Evolutionary conservation across 1,140 invertebrate species (phyloP), one percentile per base, ranked within the genome.

Genomic region (Drosophila burlai): DNA sequence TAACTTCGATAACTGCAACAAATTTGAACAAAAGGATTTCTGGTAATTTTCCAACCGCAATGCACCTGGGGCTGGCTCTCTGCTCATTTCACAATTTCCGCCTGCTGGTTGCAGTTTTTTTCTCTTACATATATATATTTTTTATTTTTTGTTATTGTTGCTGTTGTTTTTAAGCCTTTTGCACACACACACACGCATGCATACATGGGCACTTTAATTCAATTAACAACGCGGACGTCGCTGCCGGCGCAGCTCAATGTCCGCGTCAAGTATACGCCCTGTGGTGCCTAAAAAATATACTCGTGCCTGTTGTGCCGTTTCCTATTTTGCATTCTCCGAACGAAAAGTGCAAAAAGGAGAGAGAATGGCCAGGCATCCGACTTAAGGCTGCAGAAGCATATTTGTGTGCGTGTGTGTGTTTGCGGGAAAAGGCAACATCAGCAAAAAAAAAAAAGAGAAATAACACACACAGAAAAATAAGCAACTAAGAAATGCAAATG

Each of bases 401-500:
- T 52, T 18, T 52, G 61, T 45, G 57, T 78, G 10, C 29, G 36
- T 68, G 36, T 69, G 38, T 54, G 15, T 43, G 71, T 49, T 21
- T 61, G 46, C 29, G 49, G 63, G 67, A 45, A 84, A 89, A 89
- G 84, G 85, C 78, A 81, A 84, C 69, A 81, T 89, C 81, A 84
- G 81, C 84, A 72, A 64, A 85, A n/a, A n/a, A n/a, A n/a, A n/a
- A 24, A 38, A 26, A 15, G 54, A 74, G 38, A 78, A 61, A 71
- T 47, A 76, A 49, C 54, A 58, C 59, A 86, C 82, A 79, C 59
- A 83, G 63, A 82, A 47, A 81, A 85, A 90, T 90, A 90, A 90
- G 78, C 81, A 81, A 72, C 74, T 79, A 76, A 78, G 63, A 90
- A 89, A 85, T 81, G 85, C 85, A 90, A 89, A 90, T 85, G 85